A percentile compares a stretch with the other conserved stretches of the same genome.
phyloP scores from a whole-genome alignment of 1,140 invertebrate species.

The Nasonia vitripennis region DNA sequence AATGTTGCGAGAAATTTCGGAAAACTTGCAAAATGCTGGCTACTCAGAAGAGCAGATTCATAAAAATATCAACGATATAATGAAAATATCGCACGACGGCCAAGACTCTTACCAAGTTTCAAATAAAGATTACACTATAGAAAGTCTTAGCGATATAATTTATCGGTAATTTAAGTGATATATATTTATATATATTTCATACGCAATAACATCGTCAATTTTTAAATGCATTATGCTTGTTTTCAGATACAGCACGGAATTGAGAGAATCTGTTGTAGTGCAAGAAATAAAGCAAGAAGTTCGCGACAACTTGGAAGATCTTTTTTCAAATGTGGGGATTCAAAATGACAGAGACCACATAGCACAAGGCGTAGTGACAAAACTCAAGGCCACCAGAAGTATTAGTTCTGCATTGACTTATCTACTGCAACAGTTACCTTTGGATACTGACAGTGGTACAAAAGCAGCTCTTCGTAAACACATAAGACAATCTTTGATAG shows the following conservation, averaged over 20 bases:
- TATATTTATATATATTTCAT: too few relatives aligned
- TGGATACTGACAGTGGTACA: constrained; percentile 42
- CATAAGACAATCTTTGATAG: constrained; percentile 27
- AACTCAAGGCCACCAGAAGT: constrained; percentile 24
- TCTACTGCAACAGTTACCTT: constrained; percentile 39
- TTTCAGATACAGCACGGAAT: not conserved
- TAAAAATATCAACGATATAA: constrained; percentile 26
- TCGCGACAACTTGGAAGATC: not conserved
- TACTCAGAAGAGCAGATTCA: constrained; percentile 49
- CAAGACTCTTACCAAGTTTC: not conserved
- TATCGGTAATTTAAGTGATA: constrained; percentile 13
- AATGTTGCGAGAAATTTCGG: constrained; percentile 34
- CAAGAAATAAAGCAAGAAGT: constrained; percentile 28
- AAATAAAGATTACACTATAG: not conserved
- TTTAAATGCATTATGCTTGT: not conserved
- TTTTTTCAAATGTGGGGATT: constrained; percentile 39
- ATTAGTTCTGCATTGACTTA: constrained; percentile 3
- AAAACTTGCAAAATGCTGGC: constrained; percentile 2
- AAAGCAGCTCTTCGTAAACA: constrained; percentile 30
- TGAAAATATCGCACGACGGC: not conserved
- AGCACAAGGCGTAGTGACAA: constrained; percentile 2
- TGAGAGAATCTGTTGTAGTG: not conserved
- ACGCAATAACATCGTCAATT: not conserved
- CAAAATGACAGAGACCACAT: constrained; percentile 24
- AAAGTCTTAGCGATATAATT: not conserved